phyloP scores from a whole-genome alignment of 1,140 invertebrate genomes.

The Linepithema humile region DNA sequence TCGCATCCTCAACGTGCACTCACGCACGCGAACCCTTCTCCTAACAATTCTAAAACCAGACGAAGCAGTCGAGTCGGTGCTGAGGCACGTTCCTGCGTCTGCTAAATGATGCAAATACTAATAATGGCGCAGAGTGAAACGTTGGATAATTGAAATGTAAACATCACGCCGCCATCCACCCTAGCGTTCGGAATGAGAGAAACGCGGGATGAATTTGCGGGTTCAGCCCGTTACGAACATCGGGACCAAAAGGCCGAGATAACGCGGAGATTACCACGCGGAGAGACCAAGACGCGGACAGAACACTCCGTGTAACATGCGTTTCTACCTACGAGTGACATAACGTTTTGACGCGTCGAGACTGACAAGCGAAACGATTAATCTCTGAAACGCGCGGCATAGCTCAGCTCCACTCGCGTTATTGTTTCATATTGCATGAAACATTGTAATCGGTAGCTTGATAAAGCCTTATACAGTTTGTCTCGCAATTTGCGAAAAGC shows the following conservation, averaged over 20 bases:
- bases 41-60: constrained; percentile 58
- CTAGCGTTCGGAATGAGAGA: constrained; percentile 26
- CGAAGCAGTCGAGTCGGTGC: constrained; percentile 47
- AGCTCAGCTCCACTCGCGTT: background rate
- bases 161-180: constrained; percentile 64
- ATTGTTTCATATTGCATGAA: constrained; percentile 28
- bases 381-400: constrained; percentile 21
- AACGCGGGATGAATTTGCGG: constrained; percentile 51
- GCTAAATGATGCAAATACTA: constrained; percentile 80
- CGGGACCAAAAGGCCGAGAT: constrained; percentile 40
- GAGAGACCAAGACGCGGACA: constrained; percentile 30
- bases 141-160: constrained; percentile 80
- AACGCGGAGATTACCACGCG: constrained; percentile 26
- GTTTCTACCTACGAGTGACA: constrained; percentile 9
- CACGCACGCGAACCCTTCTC: background rate
- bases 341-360: constrained; percentile 40
- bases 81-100: constrained; percentile 65
- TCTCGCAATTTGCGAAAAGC: background rate
- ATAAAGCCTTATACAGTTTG: background rate
- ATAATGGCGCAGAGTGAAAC: constrained; percentile 75
- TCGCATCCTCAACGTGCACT: constrained; percentile 28
- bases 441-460: background rate
- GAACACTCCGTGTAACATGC: constrained; percentile 37
- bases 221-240: constrained; percentile 57
- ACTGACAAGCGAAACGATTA: constrained; percentile 52